phyloP scores from a whole-genome alignment of 2,888 invertebrate species.

The Isotomurus palustris region DNA sequence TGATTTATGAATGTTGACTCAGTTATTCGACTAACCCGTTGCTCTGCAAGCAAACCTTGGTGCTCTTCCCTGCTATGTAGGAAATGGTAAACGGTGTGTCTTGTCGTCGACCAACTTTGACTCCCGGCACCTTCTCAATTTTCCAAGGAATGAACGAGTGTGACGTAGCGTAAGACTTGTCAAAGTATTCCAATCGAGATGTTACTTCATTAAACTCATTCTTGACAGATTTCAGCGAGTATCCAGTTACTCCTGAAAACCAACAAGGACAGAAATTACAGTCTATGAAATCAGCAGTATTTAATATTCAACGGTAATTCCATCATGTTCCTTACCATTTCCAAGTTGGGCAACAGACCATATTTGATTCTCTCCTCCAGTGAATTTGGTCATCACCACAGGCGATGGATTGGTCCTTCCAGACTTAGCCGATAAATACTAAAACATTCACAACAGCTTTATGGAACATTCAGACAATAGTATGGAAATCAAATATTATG shows the following conservation, averaged over 20 bases:
- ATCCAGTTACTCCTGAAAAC: slow-evolving; percentile 10
- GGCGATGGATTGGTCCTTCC: slow-evolving; percentile 10
- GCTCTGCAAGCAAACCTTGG: too few species aligned
- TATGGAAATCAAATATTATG: too few species aligned
- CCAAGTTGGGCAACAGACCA: slow-evolving; percentile 34
- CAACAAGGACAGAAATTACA: background rate
- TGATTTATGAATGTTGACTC: too few species aligned
- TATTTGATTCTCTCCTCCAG: slow-evolving; percentile 18
- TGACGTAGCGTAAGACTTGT: slow-evolving; percentile 19
- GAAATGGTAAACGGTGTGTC: too few species aligned
- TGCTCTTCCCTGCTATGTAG: too few species aligned
- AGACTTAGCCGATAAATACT: slow-evolving; percentile 25
- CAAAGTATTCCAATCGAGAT: too few species aligned
- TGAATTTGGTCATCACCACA: slow-evolving; percentile 19
- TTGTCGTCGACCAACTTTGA: background rate
- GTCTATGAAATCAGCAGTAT: background rate
- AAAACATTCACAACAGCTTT: background rate
- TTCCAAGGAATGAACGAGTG: slow-evolving; percentile 26
- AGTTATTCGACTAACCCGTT: too few species aligned
- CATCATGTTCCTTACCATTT: slow-evolving; percentile 9
- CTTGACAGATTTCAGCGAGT: slow-evolving; percentile 22
- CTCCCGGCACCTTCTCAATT: background rate
- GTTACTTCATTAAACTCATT: slow-evolving; percentile 36
- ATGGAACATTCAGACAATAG: too few species aligned
- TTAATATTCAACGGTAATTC: background rate